Evolutionary conservation across 2,888 invertebrate species (phyloP).

Genomic region (Plagodis pulveraria): DNA sequence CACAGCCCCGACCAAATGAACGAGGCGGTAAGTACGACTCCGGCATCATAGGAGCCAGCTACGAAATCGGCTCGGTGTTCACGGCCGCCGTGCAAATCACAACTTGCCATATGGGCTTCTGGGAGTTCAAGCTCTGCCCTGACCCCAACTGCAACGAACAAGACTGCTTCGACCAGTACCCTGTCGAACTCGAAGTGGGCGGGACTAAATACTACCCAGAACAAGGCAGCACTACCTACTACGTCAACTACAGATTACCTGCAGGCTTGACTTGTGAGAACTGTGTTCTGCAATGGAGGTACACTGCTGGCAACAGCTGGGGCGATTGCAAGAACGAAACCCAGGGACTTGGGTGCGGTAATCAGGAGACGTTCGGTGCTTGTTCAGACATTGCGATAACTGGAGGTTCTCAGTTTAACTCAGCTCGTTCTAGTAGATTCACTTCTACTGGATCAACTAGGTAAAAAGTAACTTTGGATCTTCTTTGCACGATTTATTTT

Average conservation of each 20-base stretch:
- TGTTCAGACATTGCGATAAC: conserved; percentile 91
- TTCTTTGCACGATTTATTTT: background rate
- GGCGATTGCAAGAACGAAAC: conserved; percentile 88
- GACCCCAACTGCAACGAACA: conserved; percentile 88
- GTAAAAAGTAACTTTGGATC: conserved; percentile 22
- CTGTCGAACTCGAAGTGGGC: conserved; percentile 83
- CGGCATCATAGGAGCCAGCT: conserved; percentile 89
- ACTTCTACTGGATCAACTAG: conserved; percentile 21
- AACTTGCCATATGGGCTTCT: conserved; percentile 93
- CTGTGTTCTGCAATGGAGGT: conserved; percentile 94
- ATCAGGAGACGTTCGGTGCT: conserved; percentile 93
- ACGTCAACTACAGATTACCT: conserved; percentile 86
- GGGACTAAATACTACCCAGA: conserved; percentile 88
- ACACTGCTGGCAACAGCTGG: conserved; percentile 94
- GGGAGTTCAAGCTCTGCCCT: conserved; percentile 92
- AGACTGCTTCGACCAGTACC: conserved; percentile 89
- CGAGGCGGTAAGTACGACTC: conserved; percentile 92
- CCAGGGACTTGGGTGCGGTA: conserved; percentile 92
- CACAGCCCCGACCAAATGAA: conserved; percentile 90
- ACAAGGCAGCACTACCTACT: conserved; percentile 88
- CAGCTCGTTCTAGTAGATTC: conserved; percentile 23
- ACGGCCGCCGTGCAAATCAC: conserved; percentile 90
- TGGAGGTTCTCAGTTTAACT: conserved; percentile 19
- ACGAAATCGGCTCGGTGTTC: conserved; percentile 87
- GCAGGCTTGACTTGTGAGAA: conserved; percentile 88